A percentile compares a stretch with the other conserved stretches of the same genome.
phyloP scores from a whole-genome alignment of 2,113 vertebrate genomes.

The Podocnemis expansa region DNA sequence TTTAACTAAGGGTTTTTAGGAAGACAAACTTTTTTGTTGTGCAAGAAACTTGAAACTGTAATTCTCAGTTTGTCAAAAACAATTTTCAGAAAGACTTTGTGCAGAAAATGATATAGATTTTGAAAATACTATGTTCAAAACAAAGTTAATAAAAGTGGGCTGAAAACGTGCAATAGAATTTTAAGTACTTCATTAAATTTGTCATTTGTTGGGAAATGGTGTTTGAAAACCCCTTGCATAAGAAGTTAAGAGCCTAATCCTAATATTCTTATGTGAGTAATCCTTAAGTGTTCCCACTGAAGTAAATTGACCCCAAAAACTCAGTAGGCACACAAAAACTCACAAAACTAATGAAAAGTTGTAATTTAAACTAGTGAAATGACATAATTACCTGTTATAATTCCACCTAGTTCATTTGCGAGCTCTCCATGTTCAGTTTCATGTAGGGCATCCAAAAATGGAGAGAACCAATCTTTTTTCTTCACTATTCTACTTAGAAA shows the following conservation, averaged over 20 bases:
- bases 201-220: neutral
- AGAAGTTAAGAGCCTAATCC: neutral
- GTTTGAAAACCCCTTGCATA: neutral
- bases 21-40: neutral
- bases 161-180: neutral
- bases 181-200: neutral
- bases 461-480: slow-evolving; percentile 87
- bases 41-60: neutral
- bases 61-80: neutral
- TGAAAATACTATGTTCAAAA: slow-evolving; percentile 3
- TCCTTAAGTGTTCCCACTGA: neutral
- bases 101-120: neutral
- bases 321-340: neutral
- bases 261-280: neutral
- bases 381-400: slow-evolving; percentile 61
- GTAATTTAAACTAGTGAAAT: neutral
- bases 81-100: neutral
- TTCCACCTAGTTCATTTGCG: slow-evolving; percentile 76
- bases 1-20: neutral
- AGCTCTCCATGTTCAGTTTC: slow-evolving; percentile 74
- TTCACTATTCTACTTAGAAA: slow-evolving; percentile 85
- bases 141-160: neutral
- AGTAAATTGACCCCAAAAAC: neutral
- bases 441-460: slow-evolving; percentile 80
- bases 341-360: neutral